Conservation (phyloP, 2,888 invertebrate genomes). For the Acleris holmiana region DNA sequence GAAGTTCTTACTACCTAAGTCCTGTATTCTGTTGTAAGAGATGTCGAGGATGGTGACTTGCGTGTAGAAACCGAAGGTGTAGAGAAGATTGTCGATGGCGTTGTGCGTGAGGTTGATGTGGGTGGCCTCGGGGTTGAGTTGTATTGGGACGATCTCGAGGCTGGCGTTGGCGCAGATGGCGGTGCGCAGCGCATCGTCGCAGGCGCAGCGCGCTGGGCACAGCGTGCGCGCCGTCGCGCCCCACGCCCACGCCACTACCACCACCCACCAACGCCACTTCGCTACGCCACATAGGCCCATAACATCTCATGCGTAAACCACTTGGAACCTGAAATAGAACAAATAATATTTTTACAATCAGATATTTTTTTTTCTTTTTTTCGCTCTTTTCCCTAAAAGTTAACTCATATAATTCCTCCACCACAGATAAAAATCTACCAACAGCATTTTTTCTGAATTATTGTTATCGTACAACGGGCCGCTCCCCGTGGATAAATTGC, state of each 20-base stretch:
- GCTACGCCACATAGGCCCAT: conserved; percentile 80
- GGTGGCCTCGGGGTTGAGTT: conserved; percentile 93
- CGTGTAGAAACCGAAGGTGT: conserved; percentile 91
- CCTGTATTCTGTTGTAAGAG: conserved; percentile 91
- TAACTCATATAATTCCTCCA: conserved; percentile 56
- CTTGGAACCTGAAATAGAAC: conserved; percentile 68
- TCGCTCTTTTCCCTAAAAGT: conserved; percentile 43
- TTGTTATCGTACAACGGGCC: conserved; percentile 67
- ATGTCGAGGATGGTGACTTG: conserved; percentile 92
- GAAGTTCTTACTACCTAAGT: conserved; percentile 92
- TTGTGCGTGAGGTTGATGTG: conserved; percentile 94
- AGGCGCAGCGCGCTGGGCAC: conserved; percentile 92
- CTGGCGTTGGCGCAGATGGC: conserved; percentile 91
- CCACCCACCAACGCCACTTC: conserved; percentile 81
- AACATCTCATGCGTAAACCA: conserved; percentile 81
- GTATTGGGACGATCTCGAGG: conserved; percentile 94
- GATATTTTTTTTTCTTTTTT: no score
- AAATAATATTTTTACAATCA: conserved; percentile 38
- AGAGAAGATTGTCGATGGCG: conserved; percentile 90
- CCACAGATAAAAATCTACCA: conserved; percentile 58
- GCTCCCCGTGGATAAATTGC: conserved; percentile 60
- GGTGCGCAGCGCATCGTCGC: conserved; percentile 90
- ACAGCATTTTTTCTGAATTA: conserved; percentile 72
- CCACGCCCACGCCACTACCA: conserved; percentile 83
- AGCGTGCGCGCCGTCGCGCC: conserved; percentile 84